These are phyloP conservation scores for Archips crataeganus DNA, from an alignment of 2,888 invertebrate species.

Conservation along the genomic window DNA sequence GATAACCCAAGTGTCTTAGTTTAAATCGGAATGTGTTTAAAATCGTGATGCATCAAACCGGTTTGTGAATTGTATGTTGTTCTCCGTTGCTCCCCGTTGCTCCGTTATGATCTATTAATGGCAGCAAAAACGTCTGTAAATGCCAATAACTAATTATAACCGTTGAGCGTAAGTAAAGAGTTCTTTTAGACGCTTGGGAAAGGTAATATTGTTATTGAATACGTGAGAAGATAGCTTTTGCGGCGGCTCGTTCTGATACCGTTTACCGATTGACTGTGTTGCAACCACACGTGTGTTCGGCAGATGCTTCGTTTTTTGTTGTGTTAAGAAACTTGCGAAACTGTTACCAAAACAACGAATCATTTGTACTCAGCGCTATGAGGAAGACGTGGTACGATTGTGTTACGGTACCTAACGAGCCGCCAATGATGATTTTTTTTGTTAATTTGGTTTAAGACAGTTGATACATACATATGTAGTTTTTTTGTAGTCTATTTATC, in stretches of 20 bases:
- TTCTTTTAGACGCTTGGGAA: slow-evolving; percentile 45
- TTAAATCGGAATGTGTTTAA: not conserved
- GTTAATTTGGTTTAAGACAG: too few species aligned
- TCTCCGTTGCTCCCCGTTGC: not conserved
- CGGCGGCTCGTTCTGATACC: slow-evolving; percentile 14
- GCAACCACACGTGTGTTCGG: slow-evolving; percentile 18
- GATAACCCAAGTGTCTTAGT: slow-evolving; percentile 38
- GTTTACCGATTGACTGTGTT: slow-evolving; percentile 30
- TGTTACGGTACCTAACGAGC: slow-evolving; percentile 2
- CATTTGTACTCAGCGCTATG: not conserved
- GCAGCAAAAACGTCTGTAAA: slow-evolving; percentile 52
- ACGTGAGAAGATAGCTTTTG: slow-evolving; percentile 20
- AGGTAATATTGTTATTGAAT: slow-evolving; percentile 32
- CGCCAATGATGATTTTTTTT: too few species aligned
- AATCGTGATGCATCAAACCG: slow-evolving; percentile 23
- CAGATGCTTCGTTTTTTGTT: slow-evolving; percentile 27
- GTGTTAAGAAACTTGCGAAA: slow-evolving; percentile 19
- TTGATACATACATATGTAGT: too few species aligned
- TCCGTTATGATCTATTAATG: slow-evolving; percentile 55
- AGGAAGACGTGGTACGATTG: not conserved
- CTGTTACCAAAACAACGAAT: not conserved
- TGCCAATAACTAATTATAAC: slow-evolving; percentile 66
- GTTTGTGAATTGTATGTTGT: slow-evolving; percentile 17
- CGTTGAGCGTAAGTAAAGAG: slow-evolving; percentile 47
- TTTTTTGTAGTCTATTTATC: too few species aligned